Evolutionary conservation across 2,113 vertebrate genomes (phyloP).

Genomic region (Siniperca chuatsi): DNA sequence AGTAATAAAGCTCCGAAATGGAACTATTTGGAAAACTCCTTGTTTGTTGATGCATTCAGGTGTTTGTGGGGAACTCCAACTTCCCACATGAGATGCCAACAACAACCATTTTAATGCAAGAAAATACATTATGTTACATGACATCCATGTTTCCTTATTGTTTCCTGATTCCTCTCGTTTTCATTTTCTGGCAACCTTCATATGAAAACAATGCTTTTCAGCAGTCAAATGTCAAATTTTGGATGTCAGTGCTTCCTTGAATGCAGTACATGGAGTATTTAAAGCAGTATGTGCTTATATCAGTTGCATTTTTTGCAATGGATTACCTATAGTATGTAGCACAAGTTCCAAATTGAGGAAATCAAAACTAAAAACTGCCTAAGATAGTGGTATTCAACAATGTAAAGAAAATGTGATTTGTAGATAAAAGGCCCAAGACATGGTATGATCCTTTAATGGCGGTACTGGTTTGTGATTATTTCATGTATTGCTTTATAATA

Average conservation of each 20-base stretch:
- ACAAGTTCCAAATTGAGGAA: neutral
- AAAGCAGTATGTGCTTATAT: neutral
- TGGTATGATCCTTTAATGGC: neutral
- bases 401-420: neutral
- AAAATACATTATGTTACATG: neutral
- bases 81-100: neutral
- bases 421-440: neutral
- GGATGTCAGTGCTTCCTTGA: constrained; percentile 3
- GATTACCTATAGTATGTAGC: neutral
- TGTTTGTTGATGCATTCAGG: constrained; percentile 40
- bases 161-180: constrained; percentile 15
- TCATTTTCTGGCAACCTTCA: neutral
- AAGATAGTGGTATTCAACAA: neutral
- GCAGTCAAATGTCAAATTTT: neutral
- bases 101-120: constrained; percentile 6
- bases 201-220: neutral
- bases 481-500: neutral
- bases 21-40: constrained; percentile 28
- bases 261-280: neutral
- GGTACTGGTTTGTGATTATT: neutral
- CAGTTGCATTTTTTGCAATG: neutral
- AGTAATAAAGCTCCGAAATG: neutral
- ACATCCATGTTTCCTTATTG: constrained; percentile 11
- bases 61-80: constrained; percentile 21
- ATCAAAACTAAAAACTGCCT: neutral